Conservation (phyloP, 1,140 invertebrate genomes). For the Diorhabda carinulata region DNA sequence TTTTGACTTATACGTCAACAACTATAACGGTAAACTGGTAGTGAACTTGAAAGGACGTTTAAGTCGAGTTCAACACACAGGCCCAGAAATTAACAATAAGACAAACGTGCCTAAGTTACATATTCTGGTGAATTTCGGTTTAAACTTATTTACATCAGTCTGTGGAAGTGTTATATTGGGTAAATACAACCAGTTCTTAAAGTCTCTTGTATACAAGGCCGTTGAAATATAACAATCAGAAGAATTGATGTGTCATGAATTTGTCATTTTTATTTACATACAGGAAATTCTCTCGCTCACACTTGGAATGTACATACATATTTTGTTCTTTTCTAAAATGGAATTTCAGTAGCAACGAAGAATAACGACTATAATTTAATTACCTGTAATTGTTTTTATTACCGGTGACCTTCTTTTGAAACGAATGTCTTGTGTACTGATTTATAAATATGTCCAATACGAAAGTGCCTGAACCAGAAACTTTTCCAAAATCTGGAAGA, state of each 20-base stretch:
- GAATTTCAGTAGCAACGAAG: slow-evolving; percentile 1
- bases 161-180: no score
- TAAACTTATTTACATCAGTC: no score
- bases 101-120: no score
- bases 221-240: neutral
- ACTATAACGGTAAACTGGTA: no score
- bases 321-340: slow-evolving; percentile 4
- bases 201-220: no score
- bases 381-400: slow-evolving; percentile 3
- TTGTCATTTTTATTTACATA: slow-evolving; percentile 9
- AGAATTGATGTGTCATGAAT: slow-evolving; percentile 2
- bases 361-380: neutral
- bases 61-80: no score
- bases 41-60: no score
- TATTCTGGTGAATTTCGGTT: no score
- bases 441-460: slow-evolving; percentile 35
- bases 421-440: neutral
- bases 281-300: neutral
- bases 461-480: slow-evolving; percentile 29
- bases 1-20: no score
- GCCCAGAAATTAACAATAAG: no score
- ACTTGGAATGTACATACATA: neutral
- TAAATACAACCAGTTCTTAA: no score
- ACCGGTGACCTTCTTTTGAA: slow-evolving; percentile 7
- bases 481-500: slow-evolving; percentile 38